These are phyloP conservation scores for mouse (Mus musculus) DNA, from an alignment of 2,113 vertebrate species.

Conservation along the genomic window DNA sequence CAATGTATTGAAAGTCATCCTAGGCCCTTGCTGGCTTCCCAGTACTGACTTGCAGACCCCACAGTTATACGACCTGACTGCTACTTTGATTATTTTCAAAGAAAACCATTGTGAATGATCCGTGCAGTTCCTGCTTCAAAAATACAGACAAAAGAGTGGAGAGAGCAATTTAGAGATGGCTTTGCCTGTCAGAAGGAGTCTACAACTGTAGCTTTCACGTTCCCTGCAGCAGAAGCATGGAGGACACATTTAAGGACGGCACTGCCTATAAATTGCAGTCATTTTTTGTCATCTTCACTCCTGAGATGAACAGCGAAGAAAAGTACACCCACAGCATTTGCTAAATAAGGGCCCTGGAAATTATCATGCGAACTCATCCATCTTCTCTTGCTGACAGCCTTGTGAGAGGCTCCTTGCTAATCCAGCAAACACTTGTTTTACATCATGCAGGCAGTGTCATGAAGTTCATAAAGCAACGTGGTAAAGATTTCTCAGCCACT, in stretches of 20 bases:
- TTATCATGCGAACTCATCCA: not conserved
- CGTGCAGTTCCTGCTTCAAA: conserved; percentile 22
- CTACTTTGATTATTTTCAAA: not conserved
- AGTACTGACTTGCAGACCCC: not conserved
- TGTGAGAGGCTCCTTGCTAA: not conserved
- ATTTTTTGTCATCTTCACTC: not conserved
- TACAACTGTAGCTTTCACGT: not conserved
- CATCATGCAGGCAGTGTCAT: not conserved
- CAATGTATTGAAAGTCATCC: not conserved
- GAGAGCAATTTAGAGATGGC: not conserved
- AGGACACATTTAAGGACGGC: not conserved
- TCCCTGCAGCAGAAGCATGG: not conserved
- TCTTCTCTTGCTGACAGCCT: conserved; percentile 11
- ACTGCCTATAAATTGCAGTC: conserved; percentile 5
- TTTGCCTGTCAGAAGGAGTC: not conserved
- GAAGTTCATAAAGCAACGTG: conserved; percentile 57
- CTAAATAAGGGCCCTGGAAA: conserved; percentile 11
- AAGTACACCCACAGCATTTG: conserved; percentile 24
- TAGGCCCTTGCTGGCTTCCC: not conserved
- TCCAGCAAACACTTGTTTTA: not conserved
- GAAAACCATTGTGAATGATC: not conserved
- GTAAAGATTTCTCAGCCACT: not conserved
- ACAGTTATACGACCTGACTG: not conserved
- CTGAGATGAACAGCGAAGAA: conserved; percentile 53
- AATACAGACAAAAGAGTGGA: not conserved